Evolutionary conservation across 2,797 vertebrate genomes (phyloP), one percentile per base, ranked within the genome.

Genomic region (Malacoraja senta): DNA sequence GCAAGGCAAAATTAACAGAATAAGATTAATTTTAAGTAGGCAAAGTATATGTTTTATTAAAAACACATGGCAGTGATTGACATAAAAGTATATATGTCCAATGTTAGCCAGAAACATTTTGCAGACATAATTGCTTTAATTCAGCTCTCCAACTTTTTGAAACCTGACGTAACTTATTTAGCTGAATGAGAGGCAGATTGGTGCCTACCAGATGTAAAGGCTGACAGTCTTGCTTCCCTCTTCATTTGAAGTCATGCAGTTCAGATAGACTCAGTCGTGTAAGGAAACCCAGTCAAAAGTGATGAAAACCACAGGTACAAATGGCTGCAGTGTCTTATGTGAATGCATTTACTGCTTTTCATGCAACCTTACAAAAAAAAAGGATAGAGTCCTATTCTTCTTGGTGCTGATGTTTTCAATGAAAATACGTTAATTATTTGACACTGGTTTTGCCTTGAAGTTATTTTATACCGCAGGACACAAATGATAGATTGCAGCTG

Each of bases 1-100:
- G 94, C 95, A 93, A 94, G 95, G 94, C 91, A 76, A 93, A 96
- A 97, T 96, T 96, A 96, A 94, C 94, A 95, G 96, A 97, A 96
- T 96, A 93, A 94, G 94, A 96, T 97, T 97, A 97, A 97, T 97
- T 96, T 97, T 95, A 97, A 96, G 97, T 97, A 97, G 97, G 96
- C 96, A 97, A 97, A 97, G 96, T 96, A 97, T 97, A 95, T 94
- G 95, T 96, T 97, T 96, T 96, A 95, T 93, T 94, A 92, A 96
- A 94, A 97, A 96, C 98, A 98, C 98, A 97, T 98, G 98, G 97
- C 97, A 98, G 97, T 97, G 97, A 98, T 98, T 96, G 96, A 97
- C 97, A 97, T 94, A 93, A 94, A 94, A 96, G 95, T 94, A 95
- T 95, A 94, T 97, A 96, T 94, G 94, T 97, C 97, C 97, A 97